Evolutionary conservation across 1,140 invertebrate species (phyloP), one percentile per base, ranked within the genome.

Genomic region (Drosophila kohkoa): DNA sequence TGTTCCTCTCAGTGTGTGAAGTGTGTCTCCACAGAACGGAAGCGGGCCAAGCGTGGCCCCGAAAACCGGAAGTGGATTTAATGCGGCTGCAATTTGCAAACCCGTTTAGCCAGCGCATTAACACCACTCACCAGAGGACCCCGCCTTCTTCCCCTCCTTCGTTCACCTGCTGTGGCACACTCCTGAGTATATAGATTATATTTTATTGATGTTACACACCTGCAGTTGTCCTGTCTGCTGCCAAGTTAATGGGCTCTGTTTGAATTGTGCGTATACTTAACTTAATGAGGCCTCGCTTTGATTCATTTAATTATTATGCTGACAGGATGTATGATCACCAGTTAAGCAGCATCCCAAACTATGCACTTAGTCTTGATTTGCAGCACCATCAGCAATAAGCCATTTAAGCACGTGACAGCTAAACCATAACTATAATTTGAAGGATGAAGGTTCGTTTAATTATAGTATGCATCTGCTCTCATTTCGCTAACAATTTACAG

Each of bases 11-110:
- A 25, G 20, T 25, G 20, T 25, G 20, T 25, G 51, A 48, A 62
- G 70, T 76, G 75, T 73, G 63, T 74, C 70, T 46, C 70, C 75
- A 57, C 75, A 25, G 8, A 77, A 68, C 75, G 75, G 75, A 77
- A 77, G 64, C 64, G 70, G 64, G 55, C 41, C 15, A 25, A 52
- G n/a, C 63, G 52, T 20, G 52, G 59, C 68, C 60, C 66, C 63
- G 7, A 64, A 57, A 16, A 65, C 52, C 82, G 82, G 82, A 86
- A 86, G 82, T 82, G 71, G 66, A 86, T 82, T 86, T 82, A 86
- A 86, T 87, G 82, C 82, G 79, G 74, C 59, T 81, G 82, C 82
- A 85, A 79, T 75, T 81, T 58, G 82, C 66, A 81, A 68, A 81
- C 72, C 75, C 64, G 82, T 79, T 77, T 67, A 67, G 79, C 54